Evolutionary conservation across 2,888 invertebrate species (phyloP).

Genomic region (Tribolium freemani): DNA sequence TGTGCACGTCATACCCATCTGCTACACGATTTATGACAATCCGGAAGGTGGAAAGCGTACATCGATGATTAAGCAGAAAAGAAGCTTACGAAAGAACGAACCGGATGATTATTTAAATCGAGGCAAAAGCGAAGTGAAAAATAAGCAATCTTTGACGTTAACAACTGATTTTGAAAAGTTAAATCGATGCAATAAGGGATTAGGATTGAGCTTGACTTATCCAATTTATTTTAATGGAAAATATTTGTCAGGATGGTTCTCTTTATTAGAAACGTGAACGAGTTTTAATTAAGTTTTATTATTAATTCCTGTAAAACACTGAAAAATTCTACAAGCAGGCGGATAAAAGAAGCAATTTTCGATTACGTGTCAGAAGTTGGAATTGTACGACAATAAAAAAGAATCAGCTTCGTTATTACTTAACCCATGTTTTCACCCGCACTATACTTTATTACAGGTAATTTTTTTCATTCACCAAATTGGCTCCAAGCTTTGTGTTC

Average conservation of each 20-base stretch:
- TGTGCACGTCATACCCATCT: constrained; percentile 26
- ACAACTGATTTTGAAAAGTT: not conserved
- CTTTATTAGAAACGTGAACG: not conserved
- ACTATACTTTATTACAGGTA: not conserved
- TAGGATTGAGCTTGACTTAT: not conserved
- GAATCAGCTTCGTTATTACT: not conserved
- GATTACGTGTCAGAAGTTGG: not conserved
- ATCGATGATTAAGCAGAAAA: constrained; percentile 26
- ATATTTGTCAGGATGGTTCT: not conserved
- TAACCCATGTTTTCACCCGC: not conserved
- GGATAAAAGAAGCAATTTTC: not conserved
- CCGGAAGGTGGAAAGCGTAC: constrained; percentile 7
- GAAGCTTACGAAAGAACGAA: constrained; percentile 4
- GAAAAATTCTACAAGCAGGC: too few species aligned
- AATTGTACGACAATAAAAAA: not conserved
- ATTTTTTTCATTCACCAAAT: not conserved
- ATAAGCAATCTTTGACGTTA: not conserved
- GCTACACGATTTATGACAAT: constrained; percentile 30
- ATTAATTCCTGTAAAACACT: too few species aligned
- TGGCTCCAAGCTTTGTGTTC: not conserved
- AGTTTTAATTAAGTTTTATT: not conserved
- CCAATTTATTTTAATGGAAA: not conserved
- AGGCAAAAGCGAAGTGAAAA: not conserved
- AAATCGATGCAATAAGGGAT: not conserved
- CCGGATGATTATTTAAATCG: not conserved